phyloP scores from a whole-genome alignment of 2,113 vertebrate genomes.

The Rostratula benghalensis region DNA sequence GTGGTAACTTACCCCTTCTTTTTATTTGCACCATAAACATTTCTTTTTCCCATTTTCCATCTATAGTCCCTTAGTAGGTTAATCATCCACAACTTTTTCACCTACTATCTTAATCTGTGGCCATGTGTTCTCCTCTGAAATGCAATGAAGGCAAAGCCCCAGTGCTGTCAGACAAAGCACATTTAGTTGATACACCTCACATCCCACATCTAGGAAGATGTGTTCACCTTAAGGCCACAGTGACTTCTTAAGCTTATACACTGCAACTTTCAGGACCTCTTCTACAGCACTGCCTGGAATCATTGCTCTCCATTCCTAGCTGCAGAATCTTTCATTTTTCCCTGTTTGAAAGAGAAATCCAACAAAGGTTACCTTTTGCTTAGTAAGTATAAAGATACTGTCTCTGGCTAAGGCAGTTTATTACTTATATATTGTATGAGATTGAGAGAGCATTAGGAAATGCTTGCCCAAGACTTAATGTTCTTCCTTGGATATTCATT shows the following conservation, averaged over 20 bases:
- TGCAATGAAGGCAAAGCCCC: not conserved
- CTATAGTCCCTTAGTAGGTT: not conserved
- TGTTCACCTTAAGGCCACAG: not conserved
- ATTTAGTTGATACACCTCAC: not conserved
- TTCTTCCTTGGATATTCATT: not conserved
- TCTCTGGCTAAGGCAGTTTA: not conserved
- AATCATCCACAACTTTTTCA: not conserved
- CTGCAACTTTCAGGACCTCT: not conserved
- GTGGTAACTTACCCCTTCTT: not conserved
- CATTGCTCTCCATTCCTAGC: not conserved
- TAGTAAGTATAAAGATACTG: not conserved
- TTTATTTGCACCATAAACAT: not conserved
- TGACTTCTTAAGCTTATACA: not conserved
- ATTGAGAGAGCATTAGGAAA: not conserved
- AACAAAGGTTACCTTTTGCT: not conserved
- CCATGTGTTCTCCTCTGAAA: not conserved
- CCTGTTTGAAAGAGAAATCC: not conserved
- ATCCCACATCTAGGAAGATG: not conserved
- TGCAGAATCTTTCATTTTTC: not conserved
- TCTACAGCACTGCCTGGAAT: not conserved
- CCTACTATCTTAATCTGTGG: not conserved
- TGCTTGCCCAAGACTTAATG: not conserved
- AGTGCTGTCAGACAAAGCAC: not conserved
- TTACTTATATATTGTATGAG: not conserved
- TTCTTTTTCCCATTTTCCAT: not conserved